phyloP scores from a whole-genome alignment of 2,888 invertebrate species.

The Unio delphinus region DNA sequence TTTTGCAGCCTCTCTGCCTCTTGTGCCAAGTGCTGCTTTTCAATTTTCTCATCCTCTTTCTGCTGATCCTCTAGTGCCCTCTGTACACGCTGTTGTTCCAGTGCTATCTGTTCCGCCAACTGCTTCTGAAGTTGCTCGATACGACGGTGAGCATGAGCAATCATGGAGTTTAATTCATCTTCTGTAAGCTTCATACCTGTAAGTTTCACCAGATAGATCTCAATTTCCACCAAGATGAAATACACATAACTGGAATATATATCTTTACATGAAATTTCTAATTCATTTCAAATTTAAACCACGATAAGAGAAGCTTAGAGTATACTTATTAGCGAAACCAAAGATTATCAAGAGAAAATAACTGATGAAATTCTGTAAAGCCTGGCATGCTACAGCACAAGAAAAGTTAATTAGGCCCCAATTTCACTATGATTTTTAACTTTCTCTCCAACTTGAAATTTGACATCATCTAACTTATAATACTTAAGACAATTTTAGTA shows the following conservation, averaged over 20 bases:
- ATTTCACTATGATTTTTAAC: too few species aligned
- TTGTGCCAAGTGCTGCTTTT: constrained; percentile 77
- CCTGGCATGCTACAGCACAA: too few species aligned
- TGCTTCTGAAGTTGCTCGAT: constrained; percentile 85
- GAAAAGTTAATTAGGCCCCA: too few species aligned
- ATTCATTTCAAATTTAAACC: not conserved
- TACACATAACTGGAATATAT: not conserved
- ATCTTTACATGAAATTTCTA: not conserved
- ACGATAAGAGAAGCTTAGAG: too few species aligned
- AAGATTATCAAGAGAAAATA: too few species aligned
- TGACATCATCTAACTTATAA: too few species aligned
- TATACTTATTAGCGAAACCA: too few species aligned
- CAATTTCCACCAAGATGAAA: not conserved
- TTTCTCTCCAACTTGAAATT: too few species aligned
- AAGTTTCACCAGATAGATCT: not conserved
- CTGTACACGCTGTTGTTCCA: constrained; percentile 75
- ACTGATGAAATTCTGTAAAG: too few species aligned
- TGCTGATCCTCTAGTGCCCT: constrained; percentile 78
- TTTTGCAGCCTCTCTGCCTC: constrained; percentile 81
- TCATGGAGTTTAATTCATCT: constrained; percentile 83
- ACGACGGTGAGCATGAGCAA: constrained; percentile 84
- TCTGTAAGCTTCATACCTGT: constrained; percentile 74
- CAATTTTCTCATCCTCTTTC: constrained; percentile 75
- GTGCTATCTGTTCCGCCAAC: constrained; percentile 79
- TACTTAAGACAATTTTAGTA: too few species aligned